These are phyloP conservation scores for Lasius platythorax DNA, from an alignment of 2,888 invertebrate genomes.

Conservation along the genomic window DNA sequence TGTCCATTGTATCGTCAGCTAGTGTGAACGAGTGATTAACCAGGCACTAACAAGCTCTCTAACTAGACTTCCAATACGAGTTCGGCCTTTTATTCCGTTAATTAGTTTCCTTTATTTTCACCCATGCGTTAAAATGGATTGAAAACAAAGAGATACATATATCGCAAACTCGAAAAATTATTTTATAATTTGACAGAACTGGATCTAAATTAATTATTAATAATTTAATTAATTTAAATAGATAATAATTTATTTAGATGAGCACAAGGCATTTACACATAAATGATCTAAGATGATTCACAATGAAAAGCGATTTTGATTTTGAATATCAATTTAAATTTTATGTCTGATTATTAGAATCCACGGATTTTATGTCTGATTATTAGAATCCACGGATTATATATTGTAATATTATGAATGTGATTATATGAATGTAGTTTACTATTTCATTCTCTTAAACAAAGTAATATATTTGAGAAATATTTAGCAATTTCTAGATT, in stretches of 20 bases:
- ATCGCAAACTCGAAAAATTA: neutral
- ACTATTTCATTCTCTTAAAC: neutral
- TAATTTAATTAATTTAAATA: neutral
- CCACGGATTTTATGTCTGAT: neutral
- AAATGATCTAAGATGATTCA: neutral
- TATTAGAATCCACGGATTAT: neutral
- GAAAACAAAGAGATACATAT: conserved; percentile 3
- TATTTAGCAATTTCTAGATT: neutral
- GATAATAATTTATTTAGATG: conserved; percentile 16
- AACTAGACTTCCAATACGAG: conserved; percentile 67
- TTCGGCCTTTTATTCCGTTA: conserved; percentile 39
- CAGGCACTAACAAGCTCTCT: conserved; percentile 70
- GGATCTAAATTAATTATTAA: neutral
- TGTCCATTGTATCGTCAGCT: conserved; percentile 55
- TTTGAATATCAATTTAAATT: neutral
- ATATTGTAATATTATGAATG: conserved; percentile 4
- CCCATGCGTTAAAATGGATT: neutral
- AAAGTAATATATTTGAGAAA: neutral
- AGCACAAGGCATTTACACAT: neutral
- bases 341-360: neutral
- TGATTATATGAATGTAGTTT: neutral
- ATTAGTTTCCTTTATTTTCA: neutral
- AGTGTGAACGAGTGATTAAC: conserved; percentile 69
- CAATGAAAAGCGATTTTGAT: neutral
- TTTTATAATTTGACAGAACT: neutral